Base-by-base conservation (phyloP, 2,888 invertebrate genomes). In the Eretmocerus hayati region DNA sequence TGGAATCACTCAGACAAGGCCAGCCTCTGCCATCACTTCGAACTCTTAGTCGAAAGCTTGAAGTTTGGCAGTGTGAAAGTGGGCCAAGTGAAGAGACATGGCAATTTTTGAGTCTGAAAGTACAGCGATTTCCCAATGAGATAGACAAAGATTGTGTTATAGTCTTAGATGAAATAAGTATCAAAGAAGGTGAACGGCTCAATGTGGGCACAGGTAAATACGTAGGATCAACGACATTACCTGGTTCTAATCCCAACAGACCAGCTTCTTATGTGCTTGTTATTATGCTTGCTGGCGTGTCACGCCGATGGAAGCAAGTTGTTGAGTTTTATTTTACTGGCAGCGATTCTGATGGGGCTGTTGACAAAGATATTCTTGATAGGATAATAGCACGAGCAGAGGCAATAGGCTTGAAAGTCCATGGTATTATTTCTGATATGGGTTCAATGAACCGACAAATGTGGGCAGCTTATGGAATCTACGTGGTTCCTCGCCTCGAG, bases 311-410 rank as follows among this genome's bases (percentile, higher is more conserved):
- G 42, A 48, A 45, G n/a, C 51, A 52, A 32, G 23, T 39, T 35
- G 23, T 53, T 9, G 42, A 32, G 19, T 45, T 21, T 36, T 21
- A 32, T 46, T 62, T 57, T 45, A 60, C 62, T 37, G 47, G 53
- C 4, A 48, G 57, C 26, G 57, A 56, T n/a, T 52, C 59, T n/a
- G 46, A 57, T 35, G 61, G 60, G 18, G 30, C 42, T 2, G 23
- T 52, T 2, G 56, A 59, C 20, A 48, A 54, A 46, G 15, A 42
- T 13, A 56, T 62, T n/a, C 48, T 59, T 13, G 20, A 15, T 13
- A 18, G 58, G 37, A 56, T 59, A 20, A 46, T 61, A 23, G 8
- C 44, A 39, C 48, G 56, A 43, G 43, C 40, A 6, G 53, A 53
- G 41, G 33, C 9, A 3, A 49, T 53, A 9, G 47, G 47, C 9